Base-by-base conservation (phyloP, 1,140 invertebrate genomes). In the Ceratosolen solmsi region DNA sequence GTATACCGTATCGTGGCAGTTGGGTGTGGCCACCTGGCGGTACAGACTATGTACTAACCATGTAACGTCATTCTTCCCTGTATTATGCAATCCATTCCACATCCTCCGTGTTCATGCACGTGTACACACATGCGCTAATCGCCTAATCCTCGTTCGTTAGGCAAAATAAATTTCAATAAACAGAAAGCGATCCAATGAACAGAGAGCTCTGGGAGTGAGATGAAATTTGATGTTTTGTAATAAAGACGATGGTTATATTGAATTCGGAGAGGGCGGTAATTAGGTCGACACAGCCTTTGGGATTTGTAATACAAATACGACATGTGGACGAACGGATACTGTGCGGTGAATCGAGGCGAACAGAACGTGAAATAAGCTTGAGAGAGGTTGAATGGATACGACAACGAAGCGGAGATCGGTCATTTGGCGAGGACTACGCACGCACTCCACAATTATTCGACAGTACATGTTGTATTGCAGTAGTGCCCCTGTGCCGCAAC, bases 281-380 rank as follows among this genome's bases (percentile, higher is more conserved):
- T 85, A 87, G 83, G 84, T 54, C 65, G 81, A 65, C 72, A 63
- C 76, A 78, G 70, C 79, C 83, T 76, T 79, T 72, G 86, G 82
- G 83, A 86, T 87, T 86, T 87, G 83, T 86, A 85, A 79, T 85
- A 84, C 84, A 87, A 87, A 87, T 85, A 87, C 85, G 82, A 87
- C 86, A 87, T 84, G 85, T 84, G 84, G 81, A 84, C 80, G 65
- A 63, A 84, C 73, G 74, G 65, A 82, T 22, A 27, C 4, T 65
- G 72, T 80, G 33, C 60, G 60, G 20, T 38, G 33, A 20, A 46
- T 49, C 38, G n/a, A 72, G 22, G 30, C 70, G 41, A 49, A 30
- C 3, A 30, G 25, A 25, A 51, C 36, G 22, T 46, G 46, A 49
- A 72, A 72, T 51, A 72, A 72, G 70, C 41, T n/a, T 33, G 46